phyloP scores from a whole-genome alignment of 1,140 invertebrate species.

The Drepana arcuata region DNA sequence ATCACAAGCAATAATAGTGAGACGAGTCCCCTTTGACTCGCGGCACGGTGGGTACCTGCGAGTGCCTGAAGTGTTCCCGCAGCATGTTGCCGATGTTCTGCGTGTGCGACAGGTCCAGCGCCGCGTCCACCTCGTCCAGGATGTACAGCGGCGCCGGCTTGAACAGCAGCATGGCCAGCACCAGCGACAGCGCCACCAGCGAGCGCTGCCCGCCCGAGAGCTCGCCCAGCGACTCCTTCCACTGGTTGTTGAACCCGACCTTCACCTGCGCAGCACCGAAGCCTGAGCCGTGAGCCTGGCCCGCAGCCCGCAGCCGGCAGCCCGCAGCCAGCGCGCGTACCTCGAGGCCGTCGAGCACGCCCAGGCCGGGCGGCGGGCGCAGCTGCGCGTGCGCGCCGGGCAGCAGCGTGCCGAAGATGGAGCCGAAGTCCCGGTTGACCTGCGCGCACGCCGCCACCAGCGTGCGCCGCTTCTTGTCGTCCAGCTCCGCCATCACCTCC shows the following conservation, averaged over 20 bases:
- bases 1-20: constrained; percentile 98
- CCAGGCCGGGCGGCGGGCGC: constrained; percentile 79
- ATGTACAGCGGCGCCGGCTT: constrained; percentile 99
- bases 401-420: constrained; percentile 93
- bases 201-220: constrained; percentile 97
- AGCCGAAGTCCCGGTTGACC: constrained; percentile 94
- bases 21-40: constrained; percentile 73
- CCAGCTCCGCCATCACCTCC: constrained; percentile 88
- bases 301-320: neutral
- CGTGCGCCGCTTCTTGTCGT: constrained; percentile 90
- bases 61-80: constrained; percentile 93
- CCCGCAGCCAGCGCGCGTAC: constrained; percentile 44
- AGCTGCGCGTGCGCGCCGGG: constrained; percentile 92
- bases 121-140: constrained; percentile 99
- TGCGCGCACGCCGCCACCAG: constrained; percentile 87
- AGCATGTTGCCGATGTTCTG: constrained; percentile 99
- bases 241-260: constrained; percentile 93
- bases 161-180: constrained; percentile 96
- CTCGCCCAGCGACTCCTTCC: constrained; percentile 97
- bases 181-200: constrained; percentile 95
- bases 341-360: constrained; percentile 75
- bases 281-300: neutral
- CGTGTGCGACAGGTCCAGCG: constrained; percentile 97
- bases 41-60: constrained; percentile 77
- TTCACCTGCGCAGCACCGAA: constrained; percentile 75